Evolutionary conservation across 2,113 vertebrate genomes (phyloP).

Genomic region (Rynchops niger): DNA sequence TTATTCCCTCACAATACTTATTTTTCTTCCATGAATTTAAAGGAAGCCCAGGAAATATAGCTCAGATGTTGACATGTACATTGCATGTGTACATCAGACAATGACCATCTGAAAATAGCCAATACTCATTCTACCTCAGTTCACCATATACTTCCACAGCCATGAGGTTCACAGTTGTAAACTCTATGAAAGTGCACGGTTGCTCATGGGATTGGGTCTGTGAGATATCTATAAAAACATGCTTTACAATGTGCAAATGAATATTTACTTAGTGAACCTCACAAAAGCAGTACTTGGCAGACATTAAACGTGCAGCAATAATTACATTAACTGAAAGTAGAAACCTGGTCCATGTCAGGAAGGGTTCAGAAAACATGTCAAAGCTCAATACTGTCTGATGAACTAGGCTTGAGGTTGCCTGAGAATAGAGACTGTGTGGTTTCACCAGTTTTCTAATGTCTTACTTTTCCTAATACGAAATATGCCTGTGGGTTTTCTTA

Average conservation of each 20-base stretch:
- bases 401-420: not conserved
- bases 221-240: not conserved
- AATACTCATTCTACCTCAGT: not conserved
- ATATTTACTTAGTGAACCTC: not conserved
- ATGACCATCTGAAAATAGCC: not conserved
- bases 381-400: not conserved
- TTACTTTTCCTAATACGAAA: not conserved
- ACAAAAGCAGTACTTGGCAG: not conserved
- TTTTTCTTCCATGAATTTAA: not conserved
- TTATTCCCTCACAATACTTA: not conserved
- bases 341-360: not conserved
- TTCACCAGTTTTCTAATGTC: not conserved
- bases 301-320: not conserved
- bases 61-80: not conserved
- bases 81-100: not conserved
- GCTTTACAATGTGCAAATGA: not conserved
- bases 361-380: not conserved
- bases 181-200: not conserved
- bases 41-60: not conserved
- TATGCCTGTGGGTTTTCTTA: not conserved
- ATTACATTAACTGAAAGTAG: not conserved
- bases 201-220: fast-evolving
- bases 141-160: not conserved
- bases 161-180: not conserved
- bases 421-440: not conserved